Evolutionary conservation across 2,888 invertebrate species (phyloP).

Genomic region (Pterostichus madidus): DNA sequence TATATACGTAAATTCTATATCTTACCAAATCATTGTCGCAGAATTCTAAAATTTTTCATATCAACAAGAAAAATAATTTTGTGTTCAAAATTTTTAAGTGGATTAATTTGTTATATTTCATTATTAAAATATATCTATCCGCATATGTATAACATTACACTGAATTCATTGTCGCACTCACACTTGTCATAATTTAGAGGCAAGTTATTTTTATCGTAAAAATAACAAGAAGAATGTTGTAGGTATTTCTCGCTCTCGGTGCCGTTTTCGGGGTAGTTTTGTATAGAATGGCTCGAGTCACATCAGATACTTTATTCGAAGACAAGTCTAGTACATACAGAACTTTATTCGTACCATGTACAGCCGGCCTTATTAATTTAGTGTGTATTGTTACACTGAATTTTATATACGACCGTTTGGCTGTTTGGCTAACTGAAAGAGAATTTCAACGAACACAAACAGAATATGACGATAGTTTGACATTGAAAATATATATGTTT

Average conservation of each 20-base stretch:
- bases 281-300: slow-evolving; percentile 85
- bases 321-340: slow-evolving; percentile 79
- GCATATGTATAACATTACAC: too few species aligned
- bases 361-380: slow-evolving; percentile 89
- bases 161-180: too few species aligned
- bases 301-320: slow-evolving; percentile 80
- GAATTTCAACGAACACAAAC: slow-evolving; percentile 89
- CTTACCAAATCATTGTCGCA: too few species aligned
- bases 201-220: neutral
- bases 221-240: slow-evolving; percentile 67
- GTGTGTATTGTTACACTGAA: slow-evolving; percentile 88
- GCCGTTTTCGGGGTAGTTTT: slow-evolving; percentile 88
- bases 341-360: slow-evolving; percentile 85
- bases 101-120: too few species aligned
- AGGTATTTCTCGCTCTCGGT: slow-evolving; percentile 85
- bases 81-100: too few species aligned
- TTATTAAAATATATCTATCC: too few species aligned
- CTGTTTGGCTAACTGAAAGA: slow-evolving; percentile 85
- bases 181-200: too few species aligned
- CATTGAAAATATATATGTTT: slow-evolving; percentile 91
- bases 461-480: slow-evolving; percentile 92
- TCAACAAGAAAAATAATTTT: too few species aligned
- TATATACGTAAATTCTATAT: too few species aligned
- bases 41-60: too few species aligned
- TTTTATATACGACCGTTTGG: slow-evolving; percentile 83